phyloP scores from a whole-genome alignment of 2,888 invertebrate genomes.

The Ferrisia virgata region DNA sequence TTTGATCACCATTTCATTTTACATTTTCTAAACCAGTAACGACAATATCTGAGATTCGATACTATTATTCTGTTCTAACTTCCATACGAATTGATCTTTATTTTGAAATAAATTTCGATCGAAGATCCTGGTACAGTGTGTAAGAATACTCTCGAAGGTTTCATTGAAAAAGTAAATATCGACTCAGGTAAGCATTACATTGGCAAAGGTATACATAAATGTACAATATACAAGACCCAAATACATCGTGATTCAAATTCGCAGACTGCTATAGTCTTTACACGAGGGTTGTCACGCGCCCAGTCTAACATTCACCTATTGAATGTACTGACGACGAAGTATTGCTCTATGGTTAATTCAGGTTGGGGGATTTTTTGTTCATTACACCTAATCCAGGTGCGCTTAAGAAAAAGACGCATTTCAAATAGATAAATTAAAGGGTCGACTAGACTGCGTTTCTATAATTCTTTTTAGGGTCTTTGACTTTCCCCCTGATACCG shows the following conservation, averaged over 20 bases:
- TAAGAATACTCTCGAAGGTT: not conserved
- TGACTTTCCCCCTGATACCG: constrained; percentile 24
- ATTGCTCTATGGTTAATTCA: constrained; percentile 7
- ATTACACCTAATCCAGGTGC: constrained; percentile 41
- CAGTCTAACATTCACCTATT: constrained; percentile 19
- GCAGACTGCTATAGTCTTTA: not conserved
- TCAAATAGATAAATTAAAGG: constrained; percentile 38
- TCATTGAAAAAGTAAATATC: not conserved
- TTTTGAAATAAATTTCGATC: not conserved
- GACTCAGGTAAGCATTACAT: not conserved
- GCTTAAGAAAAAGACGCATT: constrained; percentile 29
- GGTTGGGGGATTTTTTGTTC: constrained; percentile 24
- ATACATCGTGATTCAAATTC: not conserved
- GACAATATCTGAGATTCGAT: not conserved
- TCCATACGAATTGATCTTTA: not conserved
- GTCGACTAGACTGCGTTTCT: constrained; percentile 35
- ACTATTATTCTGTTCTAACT: not conserved
- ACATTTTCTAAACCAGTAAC: not conserved
- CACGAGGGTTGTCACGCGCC: constrained; percentile 39
- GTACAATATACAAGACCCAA: not conserved
- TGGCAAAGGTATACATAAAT: no score
- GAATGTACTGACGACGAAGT: not conserved
- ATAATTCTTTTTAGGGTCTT: constrained; percentile 35
- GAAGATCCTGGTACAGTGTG: not conserved
- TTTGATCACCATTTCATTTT: not conserved